Evolutionary conservation across 2,113 vertebrate genomes (phyloP).

Genomic region (Athene noctua): DNA sequence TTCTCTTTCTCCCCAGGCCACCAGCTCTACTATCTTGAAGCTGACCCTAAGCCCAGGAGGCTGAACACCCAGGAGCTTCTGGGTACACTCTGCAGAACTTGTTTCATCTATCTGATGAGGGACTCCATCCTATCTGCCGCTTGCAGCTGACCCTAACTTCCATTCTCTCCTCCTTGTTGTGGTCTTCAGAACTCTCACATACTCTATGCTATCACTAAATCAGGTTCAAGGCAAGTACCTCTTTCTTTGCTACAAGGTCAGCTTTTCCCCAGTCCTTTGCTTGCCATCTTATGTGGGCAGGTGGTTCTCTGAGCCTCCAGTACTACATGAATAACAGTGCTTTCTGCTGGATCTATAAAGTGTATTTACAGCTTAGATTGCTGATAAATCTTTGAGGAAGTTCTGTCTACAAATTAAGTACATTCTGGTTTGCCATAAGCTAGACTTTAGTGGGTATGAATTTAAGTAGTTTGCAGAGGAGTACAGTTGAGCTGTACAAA

Average conservation of each 20-base stretch:
- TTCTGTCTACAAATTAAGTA: background rate
- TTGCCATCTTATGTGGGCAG: accelerated
- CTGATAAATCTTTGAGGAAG: background rate
- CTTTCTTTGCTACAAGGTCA: background rate
- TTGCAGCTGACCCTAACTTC: background rate
- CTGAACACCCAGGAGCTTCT: background rate
- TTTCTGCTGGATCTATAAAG: background rate
- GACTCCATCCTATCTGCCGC: background rate
- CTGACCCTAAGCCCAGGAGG: background rate
- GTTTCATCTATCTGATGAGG: background rate
- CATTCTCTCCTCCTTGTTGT: background rate
- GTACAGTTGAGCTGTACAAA: background rate
- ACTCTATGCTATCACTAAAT: background rate
- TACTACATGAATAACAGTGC: background rate
- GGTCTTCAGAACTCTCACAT: background rate
- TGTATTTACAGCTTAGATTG: background rate
- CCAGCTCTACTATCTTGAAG: background rate
- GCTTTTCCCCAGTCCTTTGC: background rate
- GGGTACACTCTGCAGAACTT: background rate
- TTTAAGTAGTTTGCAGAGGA: background rate
- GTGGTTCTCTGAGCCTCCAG: background rate
- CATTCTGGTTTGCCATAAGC: background rate
- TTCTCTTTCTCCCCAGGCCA: background rate
- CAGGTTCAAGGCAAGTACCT: background rate
- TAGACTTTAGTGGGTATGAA: background rate